Percentiles rank a stretch among this genome's conserved stretches.
These are phyloP conservation scores for Mustela lutreola DNA, from an alignment of 2,113 vertebrate species.

Conservation along the genomic window DNA sequence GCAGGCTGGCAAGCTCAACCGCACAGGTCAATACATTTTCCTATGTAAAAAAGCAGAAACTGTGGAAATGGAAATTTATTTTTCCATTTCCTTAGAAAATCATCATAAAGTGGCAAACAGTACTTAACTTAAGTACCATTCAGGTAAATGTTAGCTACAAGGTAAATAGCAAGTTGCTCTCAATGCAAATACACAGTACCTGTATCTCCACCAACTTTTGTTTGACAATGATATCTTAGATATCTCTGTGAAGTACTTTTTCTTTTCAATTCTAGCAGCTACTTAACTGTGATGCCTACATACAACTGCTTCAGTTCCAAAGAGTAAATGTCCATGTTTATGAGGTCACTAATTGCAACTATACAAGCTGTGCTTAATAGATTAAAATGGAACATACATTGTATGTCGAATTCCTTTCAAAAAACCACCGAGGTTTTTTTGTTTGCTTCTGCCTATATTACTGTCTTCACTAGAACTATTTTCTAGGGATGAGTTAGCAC, in stretches of 20 bases:
- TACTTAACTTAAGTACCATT: not conserved
- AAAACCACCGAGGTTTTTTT: not conserved
- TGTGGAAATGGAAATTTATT: slow-evolving; percentile 21
- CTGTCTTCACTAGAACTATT: slow-evolving; percentile 13
- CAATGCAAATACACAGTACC: not conserved
- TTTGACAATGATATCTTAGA: not conserved
- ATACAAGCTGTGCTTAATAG: not conserved
- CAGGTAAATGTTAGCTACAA: not conserved
- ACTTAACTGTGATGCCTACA: not conserved
- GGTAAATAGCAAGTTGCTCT: slow-evolving; percentile 1
- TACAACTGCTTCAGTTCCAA: not conserved
- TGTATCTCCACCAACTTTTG: slow-evolving; percentile 5
- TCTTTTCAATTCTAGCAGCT: slow-evolving; percentile 37
- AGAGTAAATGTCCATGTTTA: not conserved
- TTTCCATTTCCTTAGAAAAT: slow-evolving; percentile 63
- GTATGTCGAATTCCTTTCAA: slow-evolving; percentile 26
- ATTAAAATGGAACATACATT: slow-evolving; percentile 9
- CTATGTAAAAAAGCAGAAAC: slow-evolving; percentile 32
- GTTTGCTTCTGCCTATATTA: not conserved
- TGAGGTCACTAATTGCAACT: not conserved
- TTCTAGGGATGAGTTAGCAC: not conserved
- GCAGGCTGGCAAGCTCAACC: not conserved
- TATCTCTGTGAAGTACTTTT: not conserved
- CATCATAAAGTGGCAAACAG: not conserved
- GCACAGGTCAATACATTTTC: not conserved